phyloP scores from a whole-genome alignment of 2,113 vertebrate genomes.

The Bucco capensis region DNA sequence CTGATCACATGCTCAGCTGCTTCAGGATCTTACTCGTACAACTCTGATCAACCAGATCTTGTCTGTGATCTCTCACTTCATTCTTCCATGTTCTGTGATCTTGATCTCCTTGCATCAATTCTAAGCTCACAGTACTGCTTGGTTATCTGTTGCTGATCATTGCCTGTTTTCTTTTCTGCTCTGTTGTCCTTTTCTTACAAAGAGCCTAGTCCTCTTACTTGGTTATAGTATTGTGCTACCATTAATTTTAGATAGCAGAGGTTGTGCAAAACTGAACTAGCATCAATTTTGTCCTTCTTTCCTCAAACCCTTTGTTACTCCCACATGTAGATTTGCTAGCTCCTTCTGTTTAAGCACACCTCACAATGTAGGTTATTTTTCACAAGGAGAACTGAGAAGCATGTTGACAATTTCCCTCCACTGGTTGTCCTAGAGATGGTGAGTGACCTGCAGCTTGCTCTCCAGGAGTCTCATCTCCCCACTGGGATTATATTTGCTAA shows the following conservation, averaged over 20 bases:
- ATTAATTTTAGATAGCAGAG: not conserved
- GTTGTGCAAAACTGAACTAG: not conserved
- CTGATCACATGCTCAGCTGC: not conserved
- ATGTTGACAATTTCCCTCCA: accelerated
- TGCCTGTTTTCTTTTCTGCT: not conserved
- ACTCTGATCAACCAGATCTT: not conserved
- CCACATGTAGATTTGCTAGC: not conserved
- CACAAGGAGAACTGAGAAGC: not conserved
- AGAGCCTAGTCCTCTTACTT: not conserved
- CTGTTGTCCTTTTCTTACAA: not conserved
- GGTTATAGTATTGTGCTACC: not conserved
- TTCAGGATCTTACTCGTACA: not conserved
- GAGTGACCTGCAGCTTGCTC: not conserved
- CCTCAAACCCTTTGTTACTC: not conserved
- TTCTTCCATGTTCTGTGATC: not conserved
- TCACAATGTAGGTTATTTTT: not conserved
- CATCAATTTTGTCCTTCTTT: not conserved
- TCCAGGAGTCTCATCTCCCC: not conserved
- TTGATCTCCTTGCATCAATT: not conserved
- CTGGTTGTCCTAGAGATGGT: not conserved
- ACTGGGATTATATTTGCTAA: not conserved
- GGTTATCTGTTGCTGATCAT: not conserved
- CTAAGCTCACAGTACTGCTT: not conserved
- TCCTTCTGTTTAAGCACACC: not conserved
- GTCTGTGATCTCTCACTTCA: not conserved